Conservation (phyloP, 2,888 invertebrate genomes). For the Branchellion lobata region DNA sequence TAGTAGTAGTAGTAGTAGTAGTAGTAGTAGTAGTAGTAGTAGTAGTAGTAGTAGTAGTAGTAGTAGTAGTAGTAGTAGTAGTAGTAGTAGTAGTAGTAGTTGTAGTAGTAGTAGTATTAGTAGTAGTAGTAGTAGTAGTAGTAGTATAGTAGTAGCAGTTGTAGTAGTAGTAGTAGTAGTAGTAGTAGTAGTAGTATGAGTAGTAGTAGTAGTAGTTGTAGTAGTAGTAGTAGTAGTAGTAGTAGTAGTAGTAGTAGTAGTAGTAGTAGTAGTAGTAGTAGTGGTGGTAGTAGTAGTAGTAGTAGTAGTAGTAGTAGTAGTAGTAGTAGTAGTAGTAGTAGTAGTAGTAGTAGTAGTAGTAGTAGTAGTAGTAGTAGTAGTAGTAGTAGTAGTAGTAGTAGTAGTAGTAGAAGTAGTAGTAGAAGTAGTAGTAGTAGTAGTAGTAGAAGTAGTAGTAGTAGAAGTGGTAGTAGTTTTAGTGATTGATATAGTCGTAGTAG, state of each 20-base stretch:
- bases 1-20: too few relatives aligned
- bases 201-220: constrained; percentile 22
- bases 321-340: constrained; percentile 23
- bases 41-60: constrained; percentile 19
- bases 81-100: constrained; percentile 21
- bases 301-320: constrained; percentile 25
- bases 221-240: constrained; percentile 21
- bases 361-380: constrained; percentile 7
- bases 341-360: constrained; percentile 21
- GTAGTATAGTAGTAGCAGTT: not conserved
- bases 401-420: constrained; percentile 17
- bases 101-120: constrained; percentile 15
- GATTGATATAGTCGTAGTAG: constrained; percentile 1
- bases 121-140: constrained; percentile 7
- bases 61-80: constrained; percentile 23
- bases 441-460: constrained; percentile 19
- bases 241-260: constrained; percentile 21
- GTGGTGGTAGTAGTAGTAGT: constrained; percentile 24
- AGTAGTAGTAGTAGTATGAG: constrained; percentile 10
- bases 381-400: not conserved
- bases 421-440: constrained; percentile 19
- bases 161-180: not conserved
- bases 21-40: too few relatives aligned
- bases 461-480: not conserved
- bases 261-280: constrained; percentile 29